Percentiles rank a stretch among this genome's conserved stretches.
phyloP scores from a whole-genome alignment of 2,888 invertebrate species.

The Agrilus biguttatus region DNA sequence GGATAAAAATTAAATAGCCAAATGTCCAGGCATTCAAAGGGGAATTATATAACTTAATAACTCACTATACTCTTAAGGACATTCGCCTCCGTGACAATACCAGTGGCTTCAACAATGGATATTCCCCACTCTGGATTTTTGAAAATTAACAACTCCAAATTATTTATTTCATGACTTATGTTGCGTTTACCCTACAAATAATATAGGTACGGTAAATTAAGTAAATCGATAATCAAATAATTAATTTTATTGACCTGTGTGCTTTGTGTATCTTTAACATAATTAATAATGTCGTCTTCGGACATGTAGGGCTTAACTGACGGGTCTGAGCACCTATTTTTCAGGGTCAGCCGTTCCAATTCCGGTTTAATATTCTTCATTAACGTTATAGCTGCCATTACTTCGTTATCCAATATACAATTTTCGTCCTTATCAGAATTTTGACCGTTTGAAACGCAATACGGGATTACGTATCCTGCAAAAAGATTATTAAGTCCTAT shows the following conservation, averaged over 20 bases:
- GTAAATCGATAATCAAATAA: neutral
- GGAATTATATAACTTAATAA: constrained; percentile 2
- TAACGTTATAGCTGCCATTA: constrained; percentile 47
- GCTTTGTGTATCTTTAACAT: constrained; percentile 33
- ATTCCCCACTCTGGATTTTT: constrained; percentile 63
- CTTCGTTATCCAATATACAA: constrained; percentile 49
- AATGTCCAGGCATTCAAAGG: neutral
- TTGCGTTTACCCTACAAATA: constrained; percentile 1
- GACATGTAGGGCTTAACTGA: constrained; percentile 42
- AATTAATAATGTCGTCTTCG: constrained; percentile 46
- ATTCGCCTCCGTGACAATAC: constrained; percentile 20
- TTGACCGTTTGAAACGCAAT: constrained; percentile 39
- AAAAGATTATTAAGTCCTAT: constrained; percentile 9
- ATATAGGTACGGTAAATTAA: neutral
- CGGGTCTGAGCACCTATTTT: constrained; percentile 40
- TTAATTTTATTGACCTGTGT: constrained; percentile 8
- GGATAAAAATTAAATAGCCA: constrained; percentile 8
- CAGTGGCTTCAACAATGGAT: constrained; percentile 36
- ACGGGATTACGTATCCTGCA: constrained; percentile 38
- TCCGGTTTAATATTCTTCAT: constrained; percentile 50
- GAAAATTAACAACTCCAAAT: constrained; percentile 51
- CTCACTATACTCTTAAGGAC: constrained; percentile 30
- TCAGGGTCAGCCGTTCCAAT: constrained; percentile 42
- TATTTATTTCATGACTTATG: constrained; percentile 39
- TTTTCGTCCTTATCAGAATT: constrained; percentile 42